Base-by-base conservation (phyloP, 2,113 vertebrate genomes). In the Candoia aspera region DNA sequence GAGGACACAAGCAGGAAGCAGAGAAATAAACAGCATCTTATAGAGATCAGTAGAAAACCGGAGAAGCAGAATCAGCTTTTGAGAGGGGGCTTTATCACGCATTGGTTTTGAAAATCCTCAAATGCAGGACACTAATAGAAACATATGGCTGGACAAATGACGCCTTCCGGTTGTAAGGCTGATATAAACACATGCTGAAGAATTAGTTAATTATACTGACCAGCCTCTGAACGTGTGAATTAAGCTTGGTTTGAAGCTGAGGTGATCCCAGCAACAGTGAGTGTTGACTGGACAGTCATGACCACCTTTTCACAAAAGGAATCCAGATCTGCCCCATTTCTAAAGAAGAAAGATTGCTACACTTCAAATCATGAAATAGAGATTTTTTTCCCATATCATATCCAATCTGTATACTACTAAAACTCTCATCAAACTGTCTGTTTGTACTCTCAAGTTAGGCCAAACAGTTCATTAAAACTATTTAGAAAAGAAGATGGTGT, bases 21-120 rank as follows among this genome's bases (percentile, higher is more conserved):
- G n/a, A 79, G 73, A 91, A 49, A 26, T 46, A 64, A 3, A 33
- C 1, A 60, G 33, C 12, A 60, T 23, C 86, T 87, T 59, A 29
- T 88, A 0, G 13, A 26, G 6, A 60, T 55, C 17, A 4, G 49
- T 46, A 49, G 55, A 13, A 49, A 0, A 0, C 5, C 73, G 12
- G 86, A 12, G 86, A 6, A 0, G 3, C 0, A 87, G 3, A n/a
- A 10, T 1, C 19, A 37, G 29, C 17, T 17, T 54, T 64, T 19
- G n/a, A 37, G 68, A 79, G 33, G 24, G 3, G 68, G n/a, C n/a
- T 33, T 89, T 3, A 49, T 46, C 49, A 26, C 4, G 26, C 12
- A 0, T 24, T 33, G 10, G 2, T 46, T 90, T 42, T 13, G 33
- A 33, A 89, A 79, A n/a, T 17, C 53, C 64, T 90, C 19, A 73